phyloP scores from a whole-genome alignment of 2,797 vertebrate species.

The Ciconia nigra region DNA sequence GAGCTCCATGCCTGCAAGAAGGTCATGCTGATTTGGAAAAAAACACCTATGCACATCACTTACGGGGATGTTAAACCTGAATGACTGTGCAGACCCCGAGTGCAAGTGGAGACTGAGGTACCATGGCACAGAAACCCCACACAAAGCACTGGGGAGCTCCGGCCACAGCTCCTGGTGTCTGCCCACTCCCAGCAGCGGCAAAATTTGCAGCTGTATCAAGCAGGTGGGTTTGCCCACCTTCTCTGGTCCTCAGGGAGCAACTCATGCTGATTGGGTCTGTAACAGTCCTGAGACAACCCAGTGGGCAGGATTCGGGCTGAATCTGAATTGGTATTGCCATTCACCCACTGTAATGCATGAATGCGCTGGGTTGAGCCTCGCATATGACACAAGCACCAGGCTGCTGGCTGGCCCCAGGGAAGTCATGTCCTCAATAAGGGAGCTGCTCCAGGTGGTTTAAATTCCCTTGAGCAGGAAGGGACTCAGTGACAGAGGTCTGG shows the following conservation, averaged over 20 bases:
- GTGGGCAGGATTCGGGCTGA: neutral
- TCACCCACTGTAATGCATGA: neutral
- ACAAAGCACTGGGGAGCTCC: accelerated
- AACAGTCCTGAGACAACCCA: neutral
- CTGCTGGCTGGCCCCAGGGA: neutral
- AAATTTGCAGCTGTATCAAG: neutral
- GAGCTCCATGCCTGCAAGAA: neutral
- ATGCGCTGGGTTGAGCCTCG: accelerated
- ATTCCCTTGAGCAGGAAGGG: neutral
- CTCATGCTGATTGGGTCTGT: neutral
- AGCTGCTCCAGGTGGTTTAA: neutral
- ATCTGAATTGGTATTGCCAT: neutral
- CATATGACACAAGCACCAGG: neutral
- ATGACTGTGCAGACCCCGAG: neutral
- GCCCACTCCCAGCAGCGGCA: neutral
- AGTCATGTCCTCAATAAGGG: neutral
- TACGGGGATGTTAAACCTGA: neutral
- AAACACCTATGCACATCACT: accelerated
- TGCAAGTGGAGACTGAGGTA: neutral
- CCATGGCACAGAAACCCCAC: neutral
- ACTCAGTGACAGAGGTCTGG: neutral
- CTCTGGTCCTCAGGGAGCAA: neutral
- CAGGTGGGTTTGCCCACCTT: neutral
- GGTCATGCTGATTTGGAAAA: accelerated
- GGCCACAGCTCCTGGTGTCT: neutral